Evolutionary conservation across 2,888 invertebrate species (phyloP).

Genomic region (Campoletis raptor): DNA sequence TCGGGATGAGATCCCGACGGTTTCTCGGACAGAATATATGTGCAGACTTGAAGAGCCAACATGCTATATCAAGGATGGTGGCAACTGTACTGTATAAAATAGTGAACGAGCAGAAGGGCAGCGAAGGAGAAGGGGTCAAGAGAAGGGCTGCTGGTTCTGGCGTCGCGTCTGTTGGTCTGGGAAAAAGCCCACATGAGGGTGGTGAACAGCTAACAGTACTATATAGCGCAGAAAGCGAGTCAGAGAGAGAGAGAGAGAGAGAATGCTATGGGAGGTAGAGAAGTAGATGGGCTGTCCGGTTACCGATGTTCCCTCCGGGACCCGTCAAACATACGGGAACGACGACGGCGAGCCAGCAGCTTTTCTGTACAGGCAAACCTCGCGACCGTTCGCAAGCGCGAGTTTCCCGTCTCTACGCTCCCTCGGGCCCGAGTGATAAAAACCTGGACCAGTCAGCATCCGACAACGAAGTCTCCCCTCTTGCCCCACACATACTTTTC

Average conservation of each 20-base stretch:
- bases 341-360: slow-evolving; percentile 77
- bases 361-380: slow-evolving; percentile 72
- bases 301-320: slow-evolving; percentile 81
- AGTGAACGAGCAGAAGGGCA: slow-evolving; percentile 30
- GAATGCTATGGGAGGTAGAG: slow-evolving; percentile 48
- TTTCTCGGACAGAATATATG: slow-evolving; percentile 46
- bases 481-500: slow-evolving; percentile 58
- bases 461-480: slow-evolving; percentile 77
- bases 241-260: background rate
- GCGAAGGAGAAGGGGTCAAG: slow-evolving; percentile 30
- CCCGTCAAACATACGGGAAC: slow-evolving; percentile 80
- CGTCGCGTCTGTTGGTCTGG: slow-evolving; percentile 44
- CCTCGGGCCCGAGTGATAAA: slow-evolving; percentile 80
- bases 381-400: slow-evolving; percentile 45
- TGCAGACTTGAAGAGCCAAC: slow-evolving; percentile 46
- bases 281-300: slow-evolving; percentile 80
- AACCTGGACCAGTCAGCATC: slow-evolving; percentile 82
- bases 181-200: slow-evolving; percentile 46
- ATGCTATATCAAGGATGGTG: slow-evolving; percentile 49
- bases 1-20: slow-evolving; percentile 50
- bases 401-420: slow-evolving; percentile 74
- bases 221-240: slow-evolving; percentile 6
- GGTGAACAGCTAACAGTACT: slow-evolving; percentile 48
- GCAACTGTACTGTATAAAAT: slow-evolving; percentile 67
- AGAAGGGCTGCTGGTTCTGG: slow-evolving; percentile 21